Evolutionary conservation across 2,113 vertebrate species (phyloP).

Genomic region (Varanus komodoensis): DNA sequence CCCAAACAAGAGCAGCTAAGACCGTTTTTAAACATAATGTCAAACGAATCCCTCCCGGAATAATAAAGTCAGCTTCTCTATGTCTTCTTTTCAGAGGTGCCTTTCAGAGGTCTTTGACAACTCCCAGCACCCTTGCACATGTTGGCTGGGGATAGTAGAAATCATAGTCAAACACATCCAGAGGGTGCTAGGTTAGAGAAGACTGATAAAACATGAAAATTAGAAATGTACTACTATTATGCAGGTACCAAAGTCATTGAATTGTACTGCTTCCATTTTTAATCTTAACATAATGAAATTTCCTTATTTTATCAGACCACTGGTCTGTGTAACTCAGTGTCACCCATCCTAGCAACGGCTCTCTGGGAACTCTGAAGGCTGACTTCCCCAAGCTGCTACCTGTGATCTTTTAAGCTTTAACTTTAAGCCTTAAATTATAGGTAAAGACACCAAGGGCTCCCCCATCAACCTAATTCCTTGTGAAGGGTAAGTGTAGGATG

Average conservation of each 20-base stretch:
- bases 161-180: too few relatives aligned
- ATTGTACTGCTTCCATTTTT: background rate
- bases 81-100: too few relatives aligned
- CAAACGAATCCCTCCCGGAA: background rate
- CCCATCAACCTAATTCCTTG: background rate
- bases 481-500: background rate
- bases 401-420: background rate
- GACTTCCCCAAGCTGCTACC: background rate
- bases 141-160: too few relatives aligned
- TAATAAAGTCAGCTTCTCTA: fast-evolving
- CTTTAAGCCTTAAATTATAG: background rate
- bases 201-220: background rate
- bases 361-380: background rate
- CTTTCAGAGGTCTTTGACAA: too few relatives aligned
- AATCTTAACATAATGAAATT: background rate
- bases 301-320: background rate
- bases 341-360: background rate
- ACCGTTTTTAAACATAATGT: background rate
- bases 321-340: background rate
- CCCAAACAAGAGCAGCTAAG: background rate
- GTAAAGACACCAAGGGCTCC: background rate
- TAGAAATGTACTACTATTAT: background rate
- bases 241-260: background rate
- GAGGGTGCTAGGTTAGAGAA: too few relatives aligned
- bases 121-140: too few relatives aligned